Evolutionary conservation across 1,140 invertebrate species (phyloP).

Genomic region (Mizuhopecten yessoensis): DNA sequence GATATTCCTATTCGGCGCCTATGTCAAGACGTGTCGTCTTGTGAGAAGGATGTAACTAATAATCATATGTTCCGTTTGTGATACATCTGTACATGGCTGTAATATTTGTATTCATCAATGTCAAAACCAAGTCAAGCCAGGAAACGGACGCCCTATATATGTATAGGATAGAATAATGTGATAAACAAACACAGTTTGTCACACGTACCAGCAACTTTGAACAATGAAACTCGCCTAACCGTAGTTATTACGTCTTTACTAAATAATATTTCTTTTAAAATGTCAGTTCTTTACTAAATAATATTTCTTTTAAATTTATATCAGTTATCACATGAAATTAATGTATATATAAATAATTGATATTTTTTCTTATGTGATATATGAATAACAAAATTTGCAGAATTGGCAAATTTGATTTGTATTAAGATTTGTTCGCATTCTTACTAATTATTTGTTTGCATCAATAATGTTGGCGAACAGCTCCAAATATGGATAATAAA

Average conservation of each 20-base stretch:
- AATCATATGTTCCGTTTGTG: neutral
- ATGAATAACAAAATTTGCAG: neutral
- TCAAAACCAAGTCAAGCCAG: neutral
- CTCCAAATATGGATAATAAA: neutral
- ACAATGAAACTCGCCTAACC: no score
- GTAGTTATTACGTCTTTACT: no score
- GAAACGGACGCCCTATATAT: neutral
- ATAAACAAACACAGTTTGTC: no score
- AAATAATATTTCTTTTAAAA: no score
- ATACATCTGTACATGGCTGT: slow-evolving; percentile 2
- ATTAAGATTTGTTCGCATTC: neutral
- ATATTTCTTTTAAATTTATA: no score
- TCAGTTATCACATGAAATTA: no score
- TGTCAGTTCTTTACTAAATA: no score
- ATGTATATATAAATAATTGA: no score
- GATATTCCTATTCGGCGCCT: neutral
- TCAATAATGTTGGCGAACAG: neutral
- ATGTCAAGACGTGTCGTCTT: neutral
- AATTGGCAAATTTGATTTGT: neutral
- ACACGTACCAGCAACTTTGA: no score
- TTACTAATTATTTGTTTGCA: neutral
- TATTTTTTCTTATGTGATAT: no score
- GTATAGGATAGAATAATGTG: no score
- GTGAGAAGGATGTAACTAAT: neutral
- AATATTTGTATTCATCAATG: neutral